Evolutionary conservation across 2,113 vertebrate species (phyloP).

Genomic region (Dissostichus mawsoni): DNA sequence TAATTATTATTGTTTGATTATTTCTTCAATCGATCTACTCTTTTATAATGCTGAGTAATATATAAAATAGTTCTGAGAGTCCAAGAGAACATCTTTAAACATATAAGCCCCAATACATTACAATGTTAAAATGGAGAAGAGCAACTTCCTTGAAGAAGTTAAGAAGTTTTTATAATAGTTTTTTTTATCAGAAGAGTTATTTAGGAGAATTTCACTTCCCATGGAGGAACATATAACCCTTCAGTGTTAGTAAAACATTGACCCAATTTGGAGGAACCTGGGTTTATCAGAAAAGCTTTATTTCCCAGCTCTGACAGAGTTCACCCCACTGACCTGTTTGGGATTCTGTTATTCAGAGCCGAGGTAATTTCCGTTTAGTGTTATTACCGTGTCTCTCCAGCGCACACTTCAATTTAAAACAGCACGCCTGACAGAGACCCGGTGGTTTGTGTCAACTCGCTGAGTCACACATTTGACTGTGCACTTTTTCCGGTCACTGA

Average conservation of each 20-base stretch:
- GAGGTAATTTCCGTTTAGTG: conserved; percentile 49
- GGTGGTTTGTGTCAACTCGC: conserved; percentile 34
- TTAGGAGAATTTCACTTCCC: neutral
- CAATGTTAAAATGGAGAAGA: too few species aligned
- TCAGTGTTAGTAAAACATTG: neutral
- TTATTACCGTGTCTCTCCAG: conserved; percentile 25
- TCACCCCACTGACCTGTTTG: neutral
- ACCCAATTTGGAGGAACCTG: neutral
- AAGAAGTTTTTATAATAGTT: too few species aligned
- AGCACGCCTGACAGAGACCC: conserved; percentile 39
- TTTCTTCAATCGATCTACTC: neutral
- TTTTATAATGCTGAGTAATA: neutral
- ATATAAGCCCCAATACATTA: neutral
- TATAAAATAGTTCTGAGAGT: neutral
- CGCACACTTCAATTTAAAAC: conserved; percentile 44
- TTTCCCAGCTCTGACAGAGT: neutral
- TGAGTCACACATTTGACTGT: conserved; percentile 42
- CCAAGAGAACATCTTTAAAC: neutral
- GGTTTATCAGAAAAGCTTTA: neutral
- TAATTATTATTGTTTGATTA: neutral
- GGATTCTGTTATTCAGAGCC: conserved; percentile 32
- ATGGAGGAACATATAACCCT: neutral
- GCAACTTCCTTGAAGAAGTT: too few species aligned
- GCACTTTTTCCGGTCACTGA: conserved; percentile 60
- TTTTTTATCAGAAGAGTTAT: too few species aligned